Conservation (phyloP, 2,888 invertebrate species). For the Halictus quadricinctus region DNA sequence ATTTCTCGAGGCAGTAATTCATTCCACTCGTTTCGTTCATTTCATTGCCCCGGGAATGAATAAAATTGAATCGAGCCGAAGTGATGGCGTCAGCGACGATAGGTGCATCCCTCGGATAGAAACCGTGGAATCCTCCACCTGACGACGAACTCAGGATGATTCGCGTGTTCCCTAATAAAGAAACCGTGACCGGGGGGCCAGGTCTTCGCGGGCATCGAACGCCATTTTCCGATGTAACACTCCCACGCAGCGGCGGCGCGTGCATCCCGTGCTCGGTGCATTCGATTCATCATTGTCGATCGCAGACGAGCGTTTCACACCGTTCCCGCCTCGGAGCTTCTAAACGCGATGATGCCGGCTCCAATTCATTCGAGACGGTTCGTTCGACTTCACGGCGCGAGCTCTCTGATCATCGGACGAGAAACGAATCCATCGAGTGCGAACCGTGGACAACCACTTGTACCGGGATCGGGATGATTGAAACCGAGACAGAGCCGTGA, state of each 20-base stretch:
- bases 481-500: neutral
- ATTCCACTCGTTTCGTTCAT: conserved; percentile 28
- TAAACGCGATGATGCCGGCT: conserved; percentile 52
- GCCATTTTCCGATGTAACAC: conserved; percentile 49
- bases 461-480: neutral
- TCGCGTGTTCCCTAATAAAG: conserved; percentile 33
- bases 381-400: conserved; percentile 35
- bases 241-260: conserved; percentile 57
- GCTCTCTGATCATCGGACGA: conserved; percentile 11
- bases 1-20: conserved; percentile 50
- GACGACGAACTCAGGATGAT: conserved; percentile 63
- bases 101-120: conserved; percentile 31
- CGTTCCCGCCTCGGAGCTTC: conserved; percentile 44
- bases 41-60: neutral
- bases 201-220: conserved; percentile 9
- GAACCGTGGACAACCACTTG: neutral
- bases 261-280: conserved; percentile 54
- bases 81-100: conserved; percentile 4
- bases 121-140: conserved; percentile 77
- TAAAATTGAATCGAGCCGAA: conserved; percentile 48
- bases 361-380: conserved; percentile 57
- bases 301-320: conserved; percentile 75
- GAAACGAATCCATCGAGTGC: neutral
- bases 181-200: conserved; percentile 31
- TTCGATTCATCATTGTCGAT: conserved; percentile 77